Percentiles rank a stretch among this genome's conserved stretches.
phyloP scores from a whole-genome alignment of 2,113 vertebrate genomes.

The Arvicanthis niloticus region DNA sequence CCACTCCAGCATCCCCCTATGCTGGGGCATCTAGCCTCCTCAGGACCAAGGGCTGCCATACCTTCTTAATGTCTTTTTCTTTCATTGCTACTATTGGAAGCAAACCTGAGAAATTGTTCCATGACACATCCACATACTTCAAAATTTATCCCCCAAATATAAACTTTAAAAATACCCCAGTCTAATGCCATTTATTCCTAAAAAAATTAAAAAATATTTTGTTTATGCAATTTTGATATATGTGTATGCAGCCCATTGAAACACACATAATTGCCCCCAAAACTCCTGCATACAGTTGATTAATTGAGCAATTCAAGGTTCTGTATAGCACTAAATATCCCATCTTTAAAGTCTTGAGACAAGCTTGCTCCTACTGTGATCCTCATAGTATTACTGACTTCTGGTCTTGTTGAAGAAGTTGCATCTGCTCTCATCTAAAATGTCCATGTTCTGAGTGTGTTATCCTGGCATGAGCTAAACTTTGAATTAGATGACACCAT shows the following conservation, averaged over 20 bases:
- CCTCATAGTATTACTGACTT: neutral
- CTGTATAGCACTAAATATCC: neutral
- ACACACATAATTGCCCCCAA: neutral
- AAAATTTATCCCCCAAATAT: neutral
- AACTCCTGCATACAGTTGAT: neutral
- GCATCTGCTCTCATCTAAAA: neutral
- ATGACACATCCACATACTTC: neutral
- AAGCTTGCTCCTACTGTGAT: neutral
- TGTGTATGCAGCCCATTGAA: neutral
- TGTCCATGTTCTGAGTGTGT: neutral
- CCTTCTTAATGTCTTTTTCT: neutral
- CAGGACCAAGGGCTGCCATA: too few species aligned
- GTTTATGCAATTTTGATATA: neutral
- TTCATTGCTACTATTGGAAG: neutral
- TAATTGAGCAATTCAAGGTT: neutral
- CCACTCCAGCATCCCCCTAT: too few species aligned
- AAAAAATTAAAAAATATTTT: conserved; percentile 6
- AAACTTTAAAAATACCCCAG: neutral
- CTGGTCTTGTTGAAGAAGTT: neutral
- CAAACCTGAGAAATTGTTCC: conserved; percentile 7
- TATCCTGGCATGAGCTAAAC: neutral
- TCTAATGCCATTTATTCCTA: neutral
- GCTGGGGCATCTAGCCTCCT: too few species aligned
- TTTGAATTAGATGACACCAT: neutral
- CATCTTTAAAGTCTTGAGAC: neutral